These are phyloP conservation scores for Tenthredo amoena DNA, from an alignment of 2,888 invertebrate genomes.

Conservation along the genomic window DNA sequence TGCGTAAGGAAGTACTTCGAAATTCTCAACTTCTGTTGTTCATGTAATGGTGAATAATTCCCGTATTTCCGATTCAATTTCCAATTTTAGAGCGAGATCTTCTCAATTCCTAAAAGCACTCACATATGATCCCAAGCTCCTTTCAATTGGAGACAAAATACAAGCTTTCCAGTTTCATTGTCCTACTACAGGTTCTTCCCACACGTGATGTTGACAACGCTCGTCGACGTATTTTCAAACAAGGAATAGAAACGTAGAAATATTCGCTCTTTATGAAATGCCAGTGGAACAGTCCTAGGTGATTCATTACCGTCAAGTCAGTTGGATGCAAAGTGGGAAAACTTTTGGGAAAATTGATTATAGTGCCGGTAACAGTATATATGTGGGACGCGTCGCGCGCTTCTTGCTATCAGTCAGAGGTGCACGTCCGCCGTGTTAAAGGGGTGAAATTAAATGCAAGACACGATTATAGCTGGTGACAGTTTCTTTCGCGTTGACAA, in stretches of 20 bases:
- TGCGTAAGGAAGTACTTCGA: no score
- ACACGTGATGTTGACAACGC: not conserved
- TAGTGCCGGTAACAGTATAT: not conserved
- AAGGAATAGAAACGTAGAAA: not conserved
- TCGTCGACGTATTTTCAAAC: not conserved
- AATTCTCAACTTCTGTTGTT: no score
- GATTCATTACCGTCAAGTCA: not conserved
- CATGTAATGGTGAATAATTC: no score
- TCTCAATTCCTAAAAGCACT: no score
- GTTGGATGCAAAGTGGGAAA: not conserved
- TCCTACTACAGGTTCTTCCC: not conserved
- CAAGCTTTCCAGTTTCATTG: no score
- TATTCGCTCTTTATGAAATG: not conserved
- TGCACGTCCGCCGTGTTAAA: not conserved
- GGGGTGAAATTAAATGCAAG: conserved; percentile 45
- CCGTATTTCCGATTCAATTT: no score
- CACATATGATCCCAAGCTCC: no score
- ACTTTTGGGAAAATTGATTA: not conserved
- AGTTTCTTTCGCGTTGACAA: conserved; percentile 29
- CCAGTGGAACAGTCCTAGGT: not conserved
- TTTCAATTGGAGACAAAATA: no score
- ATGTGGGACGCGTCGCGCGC: conserved; percentile 22
- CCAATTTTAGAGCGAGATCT: no score
- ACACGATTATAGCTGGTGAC: not conserved
- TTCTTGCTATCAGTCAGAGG: not conserved